Evolutionary conservation across 2,797 vertebrate genomes (phyloP), one percentile per base, ranked within the genome.

Genomic region (Sebastes glaucus): DNA sequence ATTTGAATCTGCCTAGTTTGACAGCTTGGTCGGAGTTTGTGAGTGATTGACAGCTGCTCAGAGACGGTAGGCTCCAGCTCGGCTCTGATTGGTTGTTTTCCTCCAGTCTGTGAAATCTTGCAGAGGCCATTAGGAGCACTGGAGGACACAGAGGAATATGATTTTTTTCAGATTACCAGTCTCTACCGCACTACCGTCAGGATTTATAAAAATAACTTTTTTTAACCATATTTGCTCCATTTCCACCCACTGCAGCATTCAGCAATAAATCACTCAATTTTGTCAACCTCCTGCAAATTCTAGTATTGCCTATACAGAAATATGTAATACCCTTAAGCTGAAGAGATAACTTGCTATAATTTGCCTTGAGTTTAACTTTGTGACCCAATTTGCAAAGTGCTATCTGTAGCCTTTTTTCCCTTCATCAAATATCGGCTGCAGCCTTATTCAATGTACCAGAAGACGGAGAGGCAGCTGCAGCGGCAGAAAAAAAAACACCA

Each of bases 391-490:
- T 67, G 6, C 35, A 76, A 20, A 63, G 62, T 80, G 59, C 11
- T 67, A 52, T 71, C 55, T 76, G 59, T 46, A 30, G 25, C 30
- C 11, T 20, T 5, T 59, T 78, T 61, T 33, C 14, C 25, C 13
- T 38, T 68, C 16, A 46, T 77, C 61, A 82, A 80, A 82, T 49
- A 80, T 72, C 73, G 71, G 35, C 71, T 73, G 56, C 28, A 87
- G 73, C 11, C 62, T 61, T 81, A 49, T 74, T 84, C 23, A 71
- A 25, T 60, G 64, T 32, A 46, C 42, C 67, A 67, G 49, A 59
- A 78, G 83, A 78, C 27, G 56, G 27, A 76, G 42, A 77, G 32
- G 23, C 67, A 82, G 72, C 79, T 81, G 78, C 28, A 81, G 81
- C 27, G 7, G 42, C 28, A 27, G 13, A 78, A 78, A 88, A 86